These are phyloP conservation scores for Acanthosepion pharaonis DNA, from an alignment of 2,888 invertebrate species.

Conservation along the genomic window DNA sequence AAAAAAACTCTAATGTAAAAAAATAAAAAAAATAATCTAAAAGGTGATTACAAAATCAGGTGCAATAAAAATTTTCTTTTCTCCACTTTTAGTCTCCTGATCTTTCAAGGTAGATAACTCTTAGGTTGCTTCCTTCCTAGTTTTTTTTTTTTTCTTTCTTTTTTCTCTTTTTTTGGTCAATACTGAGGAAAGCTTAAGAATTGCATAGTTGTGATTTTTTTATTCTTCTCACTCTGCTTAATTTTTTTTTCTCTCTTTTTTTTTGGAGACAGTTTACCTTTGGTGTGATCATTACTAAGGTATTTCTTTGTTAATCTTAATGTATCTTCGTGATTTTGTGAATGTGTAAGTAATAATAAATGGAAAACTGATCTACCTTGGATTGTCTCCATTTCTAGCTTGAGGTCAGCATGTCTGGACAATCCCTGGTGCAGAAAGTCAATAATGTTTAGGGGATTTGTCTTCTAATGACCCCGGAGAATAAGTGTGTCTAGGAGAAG, in stretches of 20 bases:
- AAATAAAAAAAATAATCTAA: background rate
- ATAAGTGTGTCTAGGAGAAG: background rate
- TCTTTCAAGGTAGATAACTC: background rate
- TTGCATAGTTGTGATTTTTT: background rate
- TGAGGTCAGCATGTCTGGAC: background rate
- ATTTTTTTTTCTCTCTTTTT: background rate
- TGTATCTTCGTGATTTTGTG: background rate
- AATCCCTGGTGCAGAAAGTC: background rate
- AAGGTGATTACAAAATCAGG: conserved; percentile 9
- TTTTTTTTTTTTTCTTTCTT: background rate
- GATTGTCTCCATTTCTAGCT: conserved; percentile 22
- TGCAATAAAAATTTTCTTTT: background rate
- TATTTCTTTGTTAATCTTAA: background rate
- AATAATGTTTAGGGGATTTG: background rate
- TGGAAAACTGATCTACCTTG: background rate
- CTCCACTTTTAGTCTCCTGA: background rate
- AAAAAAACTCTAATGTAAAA: background rate
- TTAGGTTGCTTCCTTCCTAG: background rate
- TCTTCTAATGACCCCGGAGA: background rate
- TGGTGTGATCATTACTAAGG: background rate
- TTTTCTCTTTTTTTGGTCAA: background rate
- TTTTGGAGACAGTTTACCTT: background rate
- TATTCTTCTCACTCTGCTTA: background rate
- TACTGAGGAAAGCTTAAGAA: background rate
- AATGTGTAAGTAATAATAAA: background rate